Base-by-base conservation (phyloP, 2,888 invertebrate species). In the Linyphia triangularis region DNA sequence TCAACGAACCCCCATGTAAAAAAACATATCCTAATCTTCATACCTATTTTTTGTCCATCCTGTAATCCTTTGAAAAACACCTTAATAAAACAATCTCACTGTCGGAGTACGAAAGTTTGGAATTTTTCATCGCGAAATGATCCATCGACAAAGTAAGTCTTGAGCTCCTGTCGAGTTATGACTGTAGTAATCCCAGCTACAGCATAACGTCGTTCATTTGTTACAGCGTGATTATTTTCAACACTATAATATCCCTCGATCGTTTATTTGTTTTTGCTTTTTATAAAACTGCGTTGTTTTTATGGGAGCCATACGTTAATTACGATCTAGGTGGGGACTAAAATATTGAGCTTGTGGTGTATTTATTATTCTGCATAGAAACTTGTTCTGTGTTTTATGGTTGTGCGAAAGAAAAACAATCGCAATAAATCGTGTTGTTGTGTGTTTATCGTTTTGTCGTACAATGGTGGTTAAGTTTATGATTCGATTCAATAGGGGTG, bases 151-250 rank as follows among this genome's bases (percentile, higher is more conserved):
- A 28, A 75, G 40, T 51, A 72, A 72, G 51, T 72, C 10, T 28
- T 28, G 72, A 28, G 16, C 40, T 33, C 33, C 22, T 3, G 16
- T 28, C 19, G 61, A 59, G 61, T 75, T 59, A 75, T 61, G 51
- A 37, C 7, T 33, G 40, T 40, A 33, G 30, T 63, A 63, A 77
- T 77, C 40, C 33, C 33, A 28, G 22, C 40, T 63, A 22, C 5
- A 63, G 28, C 37, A 77, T 77, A 77, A 77, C 63, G 77, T 63
- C 24, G 37, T 37, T n/a, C 26, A 61, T 77, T 77, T 59, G 77
- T 77, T 77, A 77, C 16, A 22, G 37, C 63, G 77, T 63, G 77
- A 77, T 77, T 77, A 77, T 77, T 77, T 77, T 40, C 63, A 77
- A 63, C 63, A 63, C 24, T 26, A n/a, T 40, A 51, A 43, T 70